These are phyloP conservation scores for Calosoma granatense DNA, from an alignment of 1,140 invertebrate genomes.

Conservation along the genomic window DNA sequence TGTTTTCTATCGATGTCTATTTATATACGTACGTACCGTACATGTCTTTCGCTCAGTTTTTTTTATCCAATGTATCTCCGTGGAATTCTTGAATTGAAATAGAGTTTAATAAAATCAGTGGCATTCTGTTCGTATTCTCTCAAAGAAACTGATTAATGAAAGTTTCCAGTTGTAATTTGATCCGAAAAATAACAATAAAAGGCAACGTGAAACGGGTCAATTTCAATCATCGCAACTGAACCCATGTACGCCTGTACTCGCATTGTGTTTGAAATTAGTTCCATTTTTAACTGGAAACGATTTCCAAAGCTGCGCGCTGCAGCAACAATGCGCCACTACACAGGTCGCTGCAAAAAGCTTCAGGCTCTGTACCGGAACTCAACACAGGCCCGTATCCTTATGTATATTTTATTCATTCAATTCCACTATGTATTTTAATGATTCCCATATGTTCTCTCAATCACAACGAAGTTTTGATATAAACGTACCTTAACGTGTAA, in stretches of 20 bases:
- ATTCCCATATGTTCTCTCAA: too few relatives aligned
- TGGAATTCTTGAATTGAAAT: background rate
- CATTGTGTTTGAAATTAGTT: background rate
- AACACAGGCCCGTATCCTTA: too few relatives aligned
- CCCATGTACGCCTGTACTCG: background rate
- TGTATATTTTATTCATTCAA: too few relatives aligned
- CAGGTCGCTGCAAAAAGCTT: background rate
- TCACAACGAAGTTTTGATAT: too few relatives aligned
- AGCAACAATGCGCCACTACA: background rate
- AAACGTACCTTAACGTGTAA: too few relatives aligned
- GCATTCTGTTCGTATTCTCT: background rate
- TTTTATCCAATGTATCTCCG: too few relatives aligned
- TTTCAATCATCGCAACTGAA: background rate
- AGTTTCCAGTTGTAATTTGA: background rate
- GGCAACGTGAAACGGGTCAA: background rate
- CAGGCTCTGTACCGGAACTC: too few relatives aligned
- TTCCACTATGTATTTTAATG: too few relatives aligned
- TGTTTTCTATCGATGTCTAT: too few relatives aligned
- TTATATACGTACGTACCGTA: too few relatives aligned
- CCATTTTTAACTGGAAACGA: background rate
- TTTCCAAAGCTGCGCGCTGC: background rate
- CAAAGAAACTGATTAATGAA: background rate
- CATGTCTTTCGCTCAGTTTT: too few relatives aligned
- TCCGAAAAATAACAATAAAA: background rate
- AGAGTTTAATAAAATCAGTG: background rate